A percentile compares a stretch with the other conserved stretches of the same genome.
These are phyloP conservation scores for Noctua pronuba DNA, from an alignment of 2,888 invertebrate species.

Conservation along the genomic window DNA sequence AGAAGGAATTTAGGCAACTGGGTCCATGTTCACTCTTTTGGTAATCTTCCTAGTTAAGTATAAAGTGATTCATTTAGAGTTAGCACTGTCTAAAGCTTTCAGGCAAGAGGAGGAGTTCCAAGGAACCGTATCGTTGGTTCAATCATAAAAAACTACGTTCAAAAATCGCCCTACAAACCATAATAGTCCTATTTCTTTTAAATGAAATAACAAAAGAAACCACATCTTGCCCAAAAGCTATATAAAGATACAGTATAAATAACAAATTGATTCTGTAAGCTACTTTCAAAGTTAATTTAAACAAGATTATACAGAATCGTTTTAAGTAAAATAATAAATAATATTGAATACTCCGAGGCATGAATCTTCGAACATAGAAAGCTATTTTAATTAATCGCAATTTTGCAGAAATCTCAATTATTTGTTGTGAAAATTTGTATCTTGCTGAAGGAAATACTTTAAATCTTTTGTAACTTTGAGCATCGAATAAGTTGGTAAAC, in stretches of 20 bases:
- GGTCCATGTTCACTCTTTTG: not conserved
- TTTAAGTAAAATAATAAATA: conserved; percentile 58
- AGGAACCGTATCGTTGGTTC: not conserved
- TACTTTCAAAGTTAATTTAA: conserved; percentile 51
- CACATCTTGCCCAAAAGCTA: not conserved
- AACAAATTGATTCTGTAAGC: conserved; percentile 51
- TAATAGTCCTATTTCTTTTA: not conserved
- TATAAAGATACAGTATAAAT: conserved; percentile 10
- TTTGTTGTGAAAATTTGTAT: conserved; percentile 52
- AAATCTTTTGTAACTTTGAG: conserved; percentile 34
- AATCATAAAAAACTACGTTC: not conserved
- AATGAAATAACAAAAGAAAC: not conserved
- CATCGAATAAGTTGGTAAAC: conserved; percentile 34
- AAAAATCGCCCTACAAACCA: not conserved
- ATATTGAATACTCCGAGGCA: conserved; percentile 45
- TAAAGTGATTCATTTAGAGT: not conserved
- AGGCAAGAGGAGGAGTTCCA: not conserved
- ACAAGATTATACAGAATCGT: conserved; percentile 52
- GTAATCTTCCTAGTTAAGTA: not conserved
- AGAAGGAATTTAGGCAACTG: not conserved
- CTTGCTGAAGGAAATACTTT: conserved; percentile 52
- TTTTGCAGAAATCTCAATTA: conserved; percentile 57
- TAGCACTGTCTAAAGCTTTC: not conserved
- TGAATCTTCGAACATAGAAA: conserved; percentile 53
- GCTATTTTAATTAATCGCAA: conserved; percentile 59